A percentile compares a stretch with the other conserved stretches of the same genome.
phyloP scores from a whole-genome alignment of 2,888 invertebrate genomes.

The Pemphredon lugubris region DNA sequence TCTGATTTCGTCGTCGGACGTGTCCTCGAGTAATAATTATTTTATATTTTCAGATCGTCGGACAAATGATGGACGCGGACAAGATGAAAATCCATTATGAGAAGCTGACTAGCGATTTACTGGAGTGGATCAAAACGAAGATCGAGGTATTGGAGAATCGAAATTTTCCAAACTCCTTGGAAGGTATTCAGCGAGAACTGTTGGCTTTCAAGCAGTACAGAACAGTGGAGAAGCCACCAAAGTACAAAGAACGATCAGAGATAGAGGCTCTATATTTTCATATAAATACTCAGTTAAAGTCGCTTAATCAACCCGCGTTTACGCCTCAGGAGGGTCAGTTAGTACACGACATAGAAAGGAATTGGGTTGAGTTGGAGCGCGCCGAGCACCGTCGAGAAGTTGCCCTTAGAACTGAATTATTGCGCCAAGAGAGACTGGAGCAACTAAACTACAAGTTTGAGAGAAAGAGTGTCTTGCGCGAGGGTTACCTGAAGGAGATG shows the following conservation, averaged over 20 bases:
- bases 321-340: slow-evolving; percentile 93
- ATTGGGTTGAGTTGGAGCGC: slow-evolving; percentile 95
- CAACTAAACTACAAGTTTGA: slow-evolving; percentile 98
- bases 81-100: slow-evolving; percentile 95
- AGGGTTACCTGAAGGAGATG: slow-evolving; percentile 98
- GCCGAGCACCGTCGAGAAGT: slow-evolving; percentile 97
- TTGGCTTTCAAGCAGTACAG: slow-evolving; percentile 96
- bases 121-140: slow-evolving; percentile 96
- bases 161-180: slow-evolving; percentile 95
- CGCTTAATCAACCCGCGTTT: slow-evolving; percentile 94
- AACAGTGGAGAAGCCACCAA: slow-evolving; percentile 98
- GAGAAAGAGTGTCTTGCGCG: slow-evolving; percentile 95
- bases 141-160: slow-evolving; percentile 91
- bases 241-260: slow-evolving; percentile 98
- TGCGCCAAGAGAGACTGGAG: slow-evolving; percentile 95
- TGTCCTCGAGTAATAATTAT: not conserved
- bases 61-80: slow-evolving; percentile 97
- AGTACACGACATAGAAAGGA: slow-evolving; percentile 96
- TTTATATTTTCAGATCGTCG: slow-evolving; percentile 90
- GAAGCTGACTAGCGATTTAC: slow-evolving; percentile 89
- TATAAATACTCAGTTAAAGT: slow-evolving; percentile 97
- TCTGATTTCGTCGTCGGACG: not conserved
- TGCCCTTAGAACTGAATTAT: slow-evolving; percentile 93
- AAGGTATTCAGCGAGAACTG: slow-evolving; percentile 95
- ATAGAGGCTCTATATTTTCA: slow-evolving; percentile 98